These are phyloP conservation scores for Tapirus terrestris DNA, from an alignment of 2,113 vertebrate species.

Conservation along the genomic window DNA sequence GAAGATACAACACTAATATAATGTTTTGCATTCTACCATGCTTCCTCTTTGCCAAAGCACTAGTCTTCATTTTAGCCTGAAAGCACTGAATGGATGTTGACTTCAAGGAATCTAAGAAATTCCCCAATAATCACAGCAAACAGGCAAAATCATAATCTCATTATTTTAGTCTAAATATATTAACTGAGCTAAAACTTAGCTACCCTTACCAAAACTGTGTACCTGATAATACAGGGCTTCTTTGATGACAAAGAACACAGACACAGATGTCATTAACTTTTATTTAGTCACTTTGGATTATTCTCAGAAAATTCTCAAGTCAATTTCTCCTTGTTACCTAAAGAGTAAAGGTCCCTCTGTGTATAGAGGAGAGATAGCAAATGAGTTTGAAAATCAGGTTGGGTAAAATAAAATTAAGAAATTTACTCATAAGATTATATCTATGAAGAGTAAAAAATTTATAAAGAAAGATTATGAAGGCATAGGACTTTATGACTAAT, in stretches of 20 bases:
- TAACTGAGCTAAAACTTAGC: background rate
- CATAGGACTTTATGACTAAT: background rate
- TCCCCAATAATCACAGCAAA: background rate
- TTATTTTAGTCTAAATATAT: background rate
- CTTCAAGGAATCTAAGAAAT: background rate
- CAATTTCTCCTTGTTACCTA: background rate
- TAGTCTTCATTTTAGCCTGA: background rate
- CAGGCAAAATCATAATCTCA: background rate
- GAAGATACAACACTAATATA: background rate
- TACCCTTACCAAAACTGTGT: background rate
- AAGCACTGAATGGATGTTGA: background rate
- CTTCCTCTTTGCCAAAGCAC: background rate
- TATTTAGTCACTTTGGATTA: background rate
- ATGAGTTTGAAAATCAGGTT: background rate
- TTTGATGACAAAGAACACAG: background rate
- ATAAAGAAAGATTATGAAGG: background rate
- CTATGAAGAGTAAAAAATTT: conserved; percentile 15
- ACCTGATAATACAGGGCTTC: background rate
- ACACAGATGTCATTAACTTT: background rate
- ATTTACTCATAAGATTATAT: background rate
- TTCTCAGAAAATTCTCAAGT: conserved; percentile 29
- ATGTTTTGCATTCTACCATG: background rate
- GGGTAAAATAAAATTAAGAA: conserved; percentile 24
- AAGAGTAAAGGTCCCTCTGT: background rate
- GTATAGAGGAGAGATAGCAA: background rate